Percentiles rank a stretch among this genome's conserved stretches.
These are phyloP conservation scores for Eospalax fontanierii DNA, from an alignment of 2,797 vertebrate species.

Conservation along the genomic window DNA sequence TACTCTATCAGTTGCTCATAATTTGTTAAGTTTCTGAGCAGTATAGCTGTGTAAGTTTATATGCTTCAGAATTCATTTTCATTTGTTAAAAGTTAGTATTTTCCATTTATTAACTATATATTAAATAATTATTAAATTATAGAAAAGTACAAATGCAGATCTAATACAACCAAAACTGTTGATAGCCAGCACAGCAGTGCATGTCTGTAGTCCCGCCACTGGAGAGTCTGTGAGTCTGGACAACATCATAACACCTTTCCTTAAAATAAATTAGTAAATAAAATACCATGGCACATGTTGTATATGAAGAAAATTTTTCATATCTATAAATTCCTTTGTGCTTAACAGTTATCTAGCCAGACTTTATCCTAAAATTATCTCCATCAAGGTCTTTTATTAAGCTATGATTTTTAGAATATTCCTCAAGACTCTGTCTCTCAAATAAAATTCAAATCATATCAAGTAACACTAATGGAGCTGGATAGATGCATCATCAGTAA, in stretches of 20 bases:
- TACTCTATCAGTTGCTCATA: neutral
- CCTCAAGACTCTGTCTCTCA: neutral
- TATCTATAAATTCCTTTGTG: neutral
- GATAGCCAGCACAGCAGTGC: neutral
- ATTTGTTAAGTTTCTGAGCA: conserved; percentile 22
- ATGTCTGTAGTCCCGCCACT: neutral
- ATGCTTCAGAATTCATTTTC: neutral
- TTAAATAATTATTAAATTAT: neutral
- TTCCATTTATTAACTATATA: neutral
- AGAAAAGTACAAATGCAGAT: conserved; percentile 36
- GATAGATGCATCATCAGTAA: neutral
- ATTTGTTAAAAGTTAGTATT: conserved; percentile 24
- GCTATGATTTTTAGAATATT: conserved; percentile 25
- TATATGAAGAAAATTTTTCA: neutral
- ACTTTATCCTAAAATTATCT: conserved; percentile 6
- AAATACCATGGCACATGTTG: neutral
- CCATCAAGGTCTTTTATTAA: conserved; percentile 9
- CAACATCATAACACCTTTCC: neutral
- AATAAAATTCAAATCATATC: conserved; percentile 43
- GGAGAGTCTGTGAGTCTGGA: neutral
- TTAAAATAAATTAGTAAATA: neutral
- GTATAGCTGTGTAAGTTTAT: neutral
- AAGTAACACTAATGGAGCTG: neutral
- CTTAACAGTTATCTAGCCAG: neutral
- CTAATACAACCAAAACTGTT: conserved; percentile 10